Percentiles rank a stretch among this genome's conserved stretches.
Conservation (phyloP, 2,797 vertebrate genomes). For the Tarsius wallacei region DNA sequence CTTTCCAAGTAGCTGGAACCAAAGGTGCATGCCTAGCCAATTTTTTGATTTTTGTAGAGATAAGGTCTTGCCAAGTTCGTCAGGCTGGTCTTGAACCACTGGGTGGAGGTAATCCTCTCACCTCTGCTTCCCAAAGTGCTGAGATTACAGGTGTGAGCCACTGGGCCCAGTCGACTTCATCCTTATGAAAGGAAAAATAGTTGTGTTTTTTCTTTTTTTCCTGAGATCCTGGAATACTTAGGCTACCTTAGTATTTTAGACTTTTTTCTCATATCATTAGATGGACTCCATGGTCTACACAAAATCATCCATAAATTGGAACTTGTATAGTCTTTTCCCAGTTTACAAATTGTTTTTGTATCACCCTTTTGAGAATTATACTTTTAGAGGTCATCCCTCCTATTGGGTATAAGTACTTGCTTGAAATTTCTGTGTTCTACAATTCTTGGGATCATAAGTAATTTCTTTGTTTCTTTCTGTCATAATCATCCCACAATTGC, state of each 20-base stretch:
- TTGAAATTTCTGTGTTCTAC: not conserved
- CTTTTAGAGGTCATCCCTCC: not conserved
- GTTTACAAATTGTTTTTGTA: not conserved
- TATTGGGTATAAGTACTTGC: not conserved
- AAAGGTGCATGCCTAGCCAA: no score
- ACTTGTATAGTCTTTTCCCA: not conserved
- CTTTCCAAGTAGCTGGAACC: no score
- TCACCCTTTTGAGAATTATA: not conserved
- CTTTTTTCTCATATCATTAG: not conserved
- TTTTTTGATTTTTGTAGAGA: no score
- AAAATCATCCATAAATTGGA: not conserved
- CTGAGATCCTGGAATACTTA: not conserved
- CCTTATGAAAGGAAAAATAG: not conserved
- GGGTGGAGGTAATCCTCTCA: no score
- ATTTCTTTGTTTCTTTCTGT: not conserved
- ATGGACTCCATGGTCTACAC: not conserved
- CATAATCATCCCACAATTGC: not conserved
- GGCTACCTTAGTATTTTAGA: not conserved
- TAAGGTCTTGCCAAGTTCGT: no score
- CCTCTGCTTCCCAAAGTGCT: no score
- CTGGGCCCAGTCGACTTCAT: not conserved
- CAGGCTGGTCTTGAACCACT: no score
- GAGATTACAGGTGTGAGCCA: no score
- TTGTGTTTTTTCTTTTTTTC: not conserved
- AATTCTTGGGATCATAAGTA: not conserved